Conservation (phyloP, 2,888 invertebrate genomes). For the Nephrotoma guestfalica region DNA sequence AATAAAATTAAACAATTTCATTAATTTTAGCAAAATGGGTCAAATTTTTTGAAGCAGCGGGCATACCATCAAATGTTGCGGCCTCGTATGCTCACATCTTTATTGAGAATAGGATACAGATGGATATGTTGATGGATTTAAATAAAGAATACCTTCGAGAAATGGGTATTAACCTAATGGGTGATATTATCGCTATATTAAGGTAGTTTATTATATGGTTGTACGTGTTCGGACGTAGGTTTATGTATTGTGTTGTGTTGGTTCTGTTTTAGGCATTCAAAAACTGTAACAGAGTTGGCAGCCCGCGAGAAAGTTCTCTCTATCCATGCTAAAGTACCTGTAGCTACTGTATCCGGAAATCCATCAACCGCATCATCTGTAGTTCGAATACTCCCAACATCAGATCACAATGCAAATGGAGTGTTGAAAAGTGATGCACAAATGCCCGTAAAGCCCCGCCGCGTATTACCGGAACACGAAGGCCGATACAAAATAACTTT, state of each 20-base stretch:
- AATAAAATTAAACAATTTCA: neutral
- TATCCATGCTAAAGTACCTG: conserved; percentile 33
- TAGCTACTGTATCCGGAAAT: conserved; percentile 35
- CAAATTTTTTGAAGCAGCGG: conserved; percentile 71
- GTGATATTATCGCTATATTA: conserved; percentile 54
- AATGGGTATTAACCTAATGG: conserved; percentile 72
- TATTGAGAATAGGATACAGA: conserved; percentile 71
- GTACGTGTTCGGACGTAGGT: neutral
- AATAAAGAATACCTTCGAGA: conserved; percentile 76
- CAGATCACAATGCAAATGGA: neutral
- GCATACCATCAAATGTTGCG: conserved; percentile 58
- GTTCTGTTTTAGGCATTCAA: conserved; percentile 36
- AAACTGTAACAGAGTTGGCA: conserved; percentile 41
- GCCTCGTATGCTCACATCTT: conserved; percentile 77
- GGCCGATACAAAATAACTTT: conserved; percentile 39
- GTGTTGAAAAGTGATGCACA: neutral
- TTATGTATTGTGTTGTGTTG: conserved; percentile 12
- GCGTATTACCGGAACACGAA: conserved; percentile 38
- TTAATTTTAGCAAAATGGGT: conserved; percentile 47
- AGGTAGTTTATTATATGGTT: conserved; percentile 26
- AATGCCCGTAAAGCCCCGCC: conserved; percentile 21
- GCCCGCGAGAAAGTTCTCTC: conserved; percentile 40
- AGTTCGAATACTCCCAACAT: neutral
- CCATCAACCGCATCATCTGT: conserved; percentile 5
- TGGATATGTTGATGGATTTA: conserved; percentile 72